Conservation (phyloP, 1,140 invertebrate genomes). For the Venturia canescens region DNA sequence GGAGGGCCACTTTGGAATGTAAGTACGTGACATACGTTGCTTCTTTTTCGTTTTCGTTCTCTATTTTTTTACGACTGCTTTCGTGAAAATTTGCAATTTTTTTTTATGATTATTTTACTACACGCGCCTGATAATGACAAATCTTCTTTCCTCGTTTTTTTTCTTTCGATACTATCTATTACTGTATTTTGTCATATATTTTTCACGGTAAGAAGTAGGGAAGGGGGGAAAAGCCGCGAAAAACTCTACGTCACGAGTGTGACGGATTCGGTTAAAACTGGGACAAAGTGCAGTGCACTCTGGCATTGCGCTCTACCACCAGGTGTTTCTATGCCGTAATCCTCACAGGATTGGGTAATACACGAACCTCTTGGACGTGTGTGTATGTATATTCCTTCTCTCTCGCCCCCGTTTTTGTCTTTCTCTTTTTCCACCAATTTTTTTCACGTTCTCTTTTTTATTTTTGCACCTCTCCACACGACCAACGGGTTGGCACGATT, state of each 20-base stretch:
- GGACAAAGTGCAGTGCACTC: conserved; percentile 78
- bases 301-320: conserved; percentile 76
- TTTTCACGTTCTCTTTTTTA: not conserved
- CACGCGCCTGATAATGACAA: not conserved
- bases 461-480: too few relatives aligned
- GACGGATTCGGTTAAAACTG: conserved; percentile 75
- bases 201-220: conserved; percentile 21
- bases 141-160: conserved; percentile 35
- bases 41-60: not conserved
- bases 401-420: not conserved
- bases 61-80: not conserved
- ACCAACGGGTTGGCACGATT: too few relatives aligned
- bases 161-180: not conserved
- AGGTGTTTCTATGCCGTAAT: conserved; percentile 76
- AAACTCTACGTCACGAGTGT: conserved; percentile 73
- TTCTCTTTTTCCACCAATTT: conserved; percentile 18
- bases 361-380: conserved; percentile 49
- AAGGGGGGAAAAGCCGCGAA: conserved; percentile 68
- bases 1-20: conserved; percentile 57
- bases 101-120: not conserved
- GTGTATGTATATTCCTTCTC: conserved; percentile 62
- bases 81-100: not conserved
- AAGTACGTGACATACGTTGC: conserved; percentile 47
- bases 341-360: conserved; percentile 74
- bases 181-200: not conserved